A percentile compares a stretch with the other conserved stretches of the same genome.
These are phyloP conservation scores for Leptogaster cylindrica DNA, from an alignment of 2,888 invertebrate species.

Conservation along the genomic window DNA sequence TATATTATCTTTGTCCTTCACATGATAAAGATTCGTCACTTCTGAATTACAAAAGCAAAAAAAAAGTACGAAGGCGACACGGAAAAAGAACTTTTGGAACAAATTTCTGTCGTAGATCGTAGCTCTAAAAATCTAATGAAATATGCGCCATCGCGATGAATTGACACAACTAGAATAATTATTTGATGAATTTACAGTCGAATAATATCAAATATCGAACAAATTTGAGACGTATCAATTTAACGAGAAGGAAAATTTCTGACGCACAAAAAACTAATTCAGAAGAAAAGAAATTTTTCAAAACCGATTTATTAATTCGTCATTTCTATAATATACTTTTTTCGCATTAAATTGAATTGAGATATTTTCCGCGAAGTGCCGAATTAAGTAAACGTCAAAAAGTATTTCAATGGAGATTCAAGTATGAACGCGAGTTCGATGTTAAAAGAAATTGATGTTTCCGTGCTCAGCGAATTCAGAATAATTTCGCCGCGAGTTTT, in stretches of 20 bases:
- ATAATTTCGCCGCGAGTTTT: too few relatives aligned
- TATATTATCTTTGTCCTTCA: conserved; percentile 12
- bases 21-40: conserved; percentile 10
- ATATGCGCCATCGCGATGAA: conserved; percentile 47
- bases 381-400: too few relatives aligned
- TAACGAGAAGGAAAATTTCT: conserved; percentile 16
- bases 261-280: conserved; percentile 25
- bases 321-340: too few relatives aligned
- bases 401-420: too few relatives aligned
- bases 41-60: conserved; percentile 3
- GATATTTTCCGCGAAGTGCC: too few relatives aligned
- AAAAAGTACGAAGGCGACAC: conserved; percentile 29
- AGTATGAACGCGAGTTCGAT: too few relatives aligned
- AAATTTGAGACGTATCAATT: conserved; percentile 16
- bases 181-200: conserved; percentile 44
- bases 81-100: conserved; percentile 18
- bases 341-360: too few relatives aligned
- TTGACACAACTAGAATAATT: conserved; percentile 41
- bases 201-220: conserved; percentile 2
- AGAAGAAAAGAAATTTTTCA: too few relatives aligned
- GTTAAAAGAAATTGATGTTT: too few relatives aligned
- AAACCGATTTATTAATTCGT: too few relatives aligned
- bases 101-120: conserved; percentile 32
- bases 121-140: conserved; percentile 44
- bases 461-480: too few relatives aligned